Conservation (phyloP, 2,797 vertebrate genomes). For the Chromis chromis region DNA sequence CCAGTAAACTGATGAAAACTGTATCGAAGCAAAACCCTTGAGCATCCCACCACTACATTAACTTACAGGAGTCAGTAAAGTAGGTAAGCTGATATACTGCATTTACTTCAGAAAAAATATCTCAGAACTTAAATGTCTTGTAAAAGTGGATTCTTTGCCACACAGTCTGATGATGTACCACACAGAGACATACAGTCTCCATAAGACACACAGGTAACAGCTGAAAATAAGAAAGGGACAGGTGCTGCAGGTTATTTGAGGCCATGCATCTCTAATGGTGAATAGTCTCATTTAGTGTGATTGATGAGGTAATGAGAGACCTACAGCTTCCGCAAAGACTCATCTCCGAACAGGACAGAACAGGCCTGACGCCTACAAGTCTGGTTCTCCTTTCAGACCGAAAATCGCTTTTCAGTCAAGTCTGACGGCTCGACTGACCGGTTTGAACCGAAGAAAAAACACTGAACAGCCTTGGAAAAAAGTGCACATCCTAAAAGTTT, state of each 20-base stretch:
- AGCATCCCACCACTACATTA: not conserved
- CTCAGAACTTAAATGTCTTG: not conserved
- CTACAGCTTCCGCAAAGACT: constrained; percentile 36
- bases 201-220: not conserved
- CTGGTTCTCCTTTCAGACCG: not conserved
- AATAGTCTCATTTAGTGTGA: constrained; percentile 48
- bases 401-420: too few species aligned
- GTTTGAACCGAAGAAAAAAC: not conserved
- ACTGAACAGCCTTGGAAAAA: too few species aligned
- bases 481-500: not conserved
- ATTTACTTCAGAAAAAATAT: not conserved
- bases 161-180: not conserved
- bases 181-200: not conserved
- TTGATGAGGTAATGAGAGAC: constrained; percentile 64
- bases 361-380: constrained; percentile 10
- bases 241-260: constrained; percentile 45
- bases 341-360: constrained; percentile 34
- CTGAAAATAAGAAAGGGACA: constrained; percentile 18
- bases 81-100: not conserved
- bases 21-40: not conserved
- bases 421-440: too few species aligned
- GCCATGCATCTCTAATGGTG: constrained; percentile 24
- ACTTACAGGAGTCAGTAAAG: not conserved
- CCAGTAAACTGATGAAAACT: not conserved
- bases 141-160: not conserved